Evolutionary conservation across 2,888 invertebrate genomes (phyloP), one percentile per base, ranked within the genome.

Genomic region (Lathronympha strigana): DNA sequence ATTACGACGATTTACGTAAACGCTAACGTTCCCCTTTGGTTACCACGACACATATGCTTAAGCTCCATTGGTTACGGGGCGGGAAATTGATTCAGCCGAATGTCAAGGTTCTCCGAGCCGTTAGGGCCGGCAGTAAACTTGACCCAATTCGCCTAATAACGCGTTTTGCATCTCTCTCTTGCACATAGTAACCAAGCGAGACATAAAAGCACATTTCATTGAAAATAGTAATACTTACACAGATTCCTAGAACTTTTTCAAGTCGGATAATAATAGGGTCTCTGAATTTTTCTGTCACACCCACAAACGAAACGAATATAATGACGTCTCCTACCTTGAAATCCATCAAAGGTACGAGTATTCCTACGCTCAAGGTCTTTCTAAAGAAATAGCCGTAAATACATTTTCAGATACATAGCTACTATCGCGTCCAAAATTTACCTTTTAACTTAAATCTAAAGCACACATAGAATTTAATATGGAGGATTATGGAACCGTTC

Each of bases 61-160:
- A 21, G 17, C 43, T 45, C 21, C 19, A 21, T 6, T 17, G 17
- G 17, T 40, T 45, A 19, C 11, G 43, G 43, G 43, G 19, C n/a
- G 43, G 21, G 21, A 40, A 45, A 45, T 45, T 21, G 11, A 21
- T 17, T 45, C 21, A 11, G 3, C 9, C 43, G 43, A 45, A 45
- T 45, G 43, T 45, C 43, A 45, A 45, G 43, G 43, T 15, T 15
- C 38, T 40, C 8, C 40, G 40, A 40, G 19, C 19, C 11, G 21
- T 45, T 45, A 45, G 43, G 43, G 43, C 40, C 17, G 40, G 40
- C 40, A 2, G 15, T 40, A 45, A 45, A 45, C 43, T 45, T 45
- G 21, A 45, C 43, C 43, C 43, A 45, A 4, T 45, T 45, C n/a
- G 5, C 5, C 40, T n/a, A 17, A 40, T n/a, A 21, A 45, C 11